phyloP scores from a whole-genome alignment of 2,888 invertebrate genomes.

The Cryptops parisi region DNA sequence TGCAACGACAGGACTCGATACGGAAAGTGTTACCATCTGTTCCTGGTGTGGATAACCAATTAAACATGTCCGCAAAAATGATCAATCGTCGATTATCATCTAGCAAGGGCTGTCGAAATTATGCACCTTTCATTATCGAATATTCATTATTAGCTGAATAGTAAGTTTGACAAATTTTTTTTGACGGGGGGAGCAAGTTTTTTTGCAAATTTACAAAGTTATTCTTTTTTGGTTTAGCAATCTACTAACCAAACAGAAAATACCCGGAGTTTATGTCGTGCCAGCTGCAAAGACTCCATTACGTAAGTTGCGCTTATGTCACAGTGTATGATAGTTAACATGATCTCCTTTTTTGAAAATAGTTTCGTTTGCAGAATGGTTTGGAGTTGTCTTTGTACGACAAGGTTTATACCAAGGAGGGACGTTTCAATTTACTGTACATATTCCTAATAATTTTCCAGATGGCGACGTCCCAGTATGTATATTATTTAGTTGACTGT shows the following conservation, averaged over 20 bases:
- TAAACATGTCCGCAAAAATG: slow-evolving; percentile 45
- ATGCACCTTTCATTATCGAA: slow-evolving; percentile 67
- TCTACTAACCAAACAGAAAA: slow-evolving; percentile 66
- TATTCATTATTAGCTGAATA: slow-evolving; percentile 84
- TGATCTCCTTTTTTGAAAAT: background rate
- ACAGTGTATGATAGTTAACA: no score
- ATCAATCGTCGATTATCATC: slow-evolving; percentile 34
- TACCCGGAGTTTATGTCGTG: slow-evolving; percentile 81
- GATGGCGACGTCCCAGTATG: slow-evolving; percentile 68
- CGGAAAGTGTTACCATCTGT: slow-evolving; percentile 42
- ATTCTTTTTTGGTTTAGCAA: slow-evolving; percentile 45
- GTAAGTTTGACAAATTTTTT: slow-evolving; percentile 42
- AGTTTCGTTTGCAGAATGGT: slow-evolving; percentile 59
- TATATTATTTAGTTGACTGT: slow-evolving; percentile 20
- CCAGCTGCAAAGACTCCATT: slow-evolving; percentile 81
- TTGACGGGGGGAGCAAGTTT: background rate
- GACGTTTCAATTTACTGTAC: slow-evolving; percentile 74
- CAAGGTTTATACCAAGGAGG: slow-evolving; percentile 79
- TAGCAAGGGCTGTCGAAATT: slow-evolving; percentile 30
- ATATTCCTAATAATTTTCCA: slow-evolving; percentile 76
- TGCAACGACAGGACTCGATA: slow-evolving; percentile 35
- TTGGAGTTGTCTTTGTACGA: slow-evolving; percentile 77
- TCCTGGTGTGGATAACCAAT: slow-evolving; percentile 37
- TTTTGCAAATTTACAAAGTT: slow-evolving; percentile 2
- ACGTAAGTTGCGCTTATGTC: no score